These are phyloP conservation scores for Drosophila mercatorum DNA, from an alignment of 2,888 invertebrate species.

Conservation along the genomic window DNA sequence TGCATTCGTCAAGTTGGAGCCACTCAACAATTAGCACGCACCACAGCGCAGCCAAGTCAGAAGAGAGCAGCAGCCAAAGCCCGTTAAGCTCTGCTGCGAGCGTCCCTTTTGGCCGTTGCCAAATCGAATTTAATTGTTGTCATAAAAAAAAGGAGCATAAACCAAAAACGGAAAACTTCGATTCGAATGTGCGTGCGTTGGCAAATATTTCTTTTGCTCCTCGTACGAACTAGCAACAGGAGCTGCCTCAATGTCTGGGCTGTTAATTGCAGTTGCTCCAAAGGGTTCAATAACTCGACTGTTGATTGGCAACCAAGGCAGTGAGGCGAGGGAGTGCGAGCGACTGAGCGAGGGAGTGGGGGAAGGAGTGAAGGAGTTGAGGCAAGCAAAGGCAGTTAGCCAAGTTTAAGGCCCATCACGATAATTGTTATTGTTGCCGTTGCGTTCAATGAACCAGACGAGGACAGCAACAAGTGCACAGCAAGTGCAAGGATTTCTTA, in stretches of 20 bases:
- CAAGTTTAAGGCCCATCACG: constrained; percentile 54
- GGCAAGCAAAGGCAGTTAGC: constrained; percentile 8
- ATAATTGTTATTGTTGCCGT: constrained; percentile 44
- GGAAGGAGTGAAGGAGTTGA: neutral
- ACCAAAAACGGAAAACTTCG: constrained; percentile 3
- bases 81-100: constrained; percentile 8
- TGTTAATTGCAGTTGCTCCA: constrained; percentile 58
- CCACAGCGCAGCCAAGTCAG: constrained; percentile 48
- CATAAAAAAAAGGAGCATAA: constrained; percentile 53
- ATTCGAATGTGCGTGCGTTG: constrained; percentile 49
- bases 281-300: constrained; percentile 70
- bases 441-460: constrained; percentile 61
- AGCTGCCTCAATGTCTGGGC: constrained; percentile 50
- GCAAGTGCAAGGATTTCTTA: constrained; percentile 35
- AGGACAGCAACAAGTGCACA: constrained; percentile 52
- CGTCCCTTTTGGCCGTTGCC: neutral
- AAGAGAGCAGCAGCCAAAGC: neutral
- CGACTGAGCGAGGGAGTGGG: neutral
- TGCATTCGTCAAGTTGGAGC: constrained; percentile 49
- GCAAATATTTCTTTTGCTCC: constrained; percentile 37
- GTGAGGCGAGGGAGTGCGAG: neutral
- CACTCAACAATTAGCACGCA: constrained; percentile 70
- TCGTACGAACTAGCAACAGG: constrained; percentile 54
- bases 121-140: constrained; percentile 68
- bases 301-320: constrained; percentile 66